phyloP scores from a whole-genome alignment of 2,113 vertebrate species.

The Crypturellus undulatus region DNA sequence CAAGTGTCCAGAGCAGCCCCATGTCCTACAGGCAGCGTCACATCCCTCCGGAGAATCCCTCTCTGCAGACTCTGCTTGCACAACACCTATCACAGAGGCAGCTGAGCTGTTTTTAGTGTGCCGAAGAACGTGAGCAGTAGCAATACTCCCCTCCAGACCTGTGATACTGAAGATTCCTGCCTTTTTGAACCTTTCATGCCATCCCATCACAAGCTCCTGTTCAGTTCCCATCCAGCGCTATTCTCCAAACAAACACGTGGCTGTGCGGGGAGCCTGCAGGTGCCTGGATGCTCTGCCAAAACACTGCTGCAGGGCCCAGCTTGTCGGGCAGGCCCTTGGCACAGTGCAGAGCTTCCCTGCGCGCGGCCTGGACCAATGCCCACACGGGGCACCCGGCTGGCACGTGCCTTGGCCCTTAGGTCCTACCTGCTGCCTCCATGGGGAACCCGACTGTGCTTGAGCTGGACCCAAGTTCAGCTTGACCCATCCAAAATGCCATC shows the following conservation, averaged over 20 bases:
- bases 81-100: background rate
- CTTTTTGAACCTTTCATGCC: background rate
- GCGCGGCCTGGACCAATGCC: background rate
- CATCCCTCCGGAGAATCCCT: background rate
- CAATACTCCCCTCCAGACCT: background rate
- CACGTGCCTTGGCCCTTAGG: background rate
- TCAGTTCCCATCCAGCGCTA: background rate
- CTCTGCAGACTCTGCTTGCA: background rate
- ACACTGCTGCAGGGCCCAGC: background rate
- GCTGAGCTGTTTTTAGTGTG: background rate
- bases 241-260: background rate
- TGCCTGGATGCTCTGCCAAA: background rate
- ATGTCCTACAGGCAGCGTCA: background rate
- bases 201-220: background rate
- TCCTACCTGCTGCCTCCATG: background rate
- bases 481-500: background rate
- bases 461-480: background rate
- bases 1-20: background rate
- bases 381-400: accelerated
- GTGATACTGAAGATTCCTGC: background rate
- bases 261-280: background rate
- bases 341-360: background rate
- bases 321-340: background rate
- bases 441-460: background rate
- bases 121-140: accelerated